phyloP scores from a whole-genome alignment of 2,797 vertebrate genomes.

The Balearica regulorum region DNA sequence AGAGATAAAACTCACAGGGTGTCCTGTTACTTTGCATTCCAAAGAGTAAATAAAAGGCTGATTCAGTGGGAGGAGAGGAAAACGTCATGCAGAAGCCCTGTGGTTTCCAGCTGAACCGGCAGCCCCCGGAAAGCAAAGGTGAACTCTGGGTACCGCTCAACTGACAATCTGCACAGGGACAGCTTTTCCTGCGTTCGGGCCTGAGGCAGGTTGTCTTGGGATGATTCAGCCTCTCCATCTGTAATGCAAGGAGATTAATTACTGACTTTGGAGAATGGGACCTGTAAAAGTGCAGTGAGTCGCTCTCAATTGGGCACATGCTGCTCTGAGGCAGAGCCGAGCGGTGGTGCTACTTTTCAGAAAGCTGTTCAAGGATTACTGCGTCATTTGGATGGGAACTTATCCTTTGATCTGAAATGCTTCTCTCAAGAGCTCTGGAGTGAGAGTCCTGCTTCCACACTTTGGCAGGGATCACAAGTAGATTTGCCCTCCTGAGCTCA shows the following conservation, averaged over 20 bases:
- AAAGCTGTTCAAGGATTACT: not conserved
- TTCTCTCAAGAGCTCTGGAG: not conserved
- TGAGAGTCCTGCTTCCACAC: not conserved
- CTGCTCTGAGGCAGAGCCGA: not conserved
- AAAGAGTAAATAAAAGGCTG: conserved; percentile 53
- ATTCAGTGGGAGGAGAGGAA: conserved; percentile 60
- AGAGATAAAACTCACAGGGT: conserved; percentile 46
- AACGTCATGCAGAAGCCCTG: not conserved
- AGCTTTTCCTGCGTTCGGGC: not conserved
- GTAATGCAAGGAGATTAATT: not conserved
- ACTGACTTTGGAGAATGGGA: not conserved
- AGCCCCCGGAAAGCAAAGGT: not conserved
- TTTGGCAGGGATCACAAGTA: not conserved
- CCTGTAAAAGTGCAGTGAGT: not conserved
- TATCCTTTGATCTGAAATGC: not conserved
- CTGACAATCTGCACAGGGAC: not conserved
- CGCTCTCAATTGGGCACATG: not conserved
- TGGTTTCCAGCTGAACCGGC: not conserved
- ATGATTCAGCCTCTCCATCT: not conserved
- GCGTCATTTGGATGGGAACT: not conserved
- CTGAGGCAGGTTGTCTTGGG: not conserved
- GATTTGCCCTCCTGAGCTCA: not conserved
- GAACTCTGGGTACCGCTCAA: not conserved
- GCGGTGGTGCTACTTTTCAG: not conserved
- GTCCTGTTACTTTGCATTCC: conserved; percentile 67